phyloP scores from a whole-genome alignment of 2,797 vertebrate genomes.

The Paedocypris micromegethes region DNA sequence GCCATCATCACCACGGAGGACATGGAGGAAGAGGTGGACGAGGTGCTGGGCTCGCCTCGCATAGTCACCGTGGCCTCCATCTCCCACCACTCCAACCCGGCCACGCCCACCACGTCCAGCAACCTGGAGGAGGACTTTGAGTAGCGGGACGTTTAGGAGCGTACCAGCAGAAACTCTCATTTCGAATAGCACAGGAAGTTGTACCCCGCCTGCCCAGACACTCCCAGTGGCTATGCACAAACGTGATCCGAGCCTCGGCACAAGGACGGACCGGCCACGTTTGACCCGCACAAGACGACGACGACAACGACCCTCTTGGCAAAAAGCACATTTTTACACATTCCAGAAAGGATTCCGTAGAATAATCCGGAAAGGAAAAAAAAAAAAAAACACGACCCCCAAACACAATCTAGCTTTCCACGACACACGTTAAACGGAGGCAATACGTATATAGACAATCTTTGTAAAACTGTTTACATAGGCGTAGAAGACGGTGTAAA shows the following conservation, averaged over 20 bases:
- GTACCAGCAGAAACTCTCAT: conserved; percentile 18
- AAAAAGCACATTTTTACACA: conserved; percentile 67
- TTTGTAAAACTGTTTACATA: conserved; percentile 71
- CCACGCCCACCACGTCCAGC: conserved; percentile 90
- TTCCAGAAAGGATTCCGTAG: conserved; percentile 36
- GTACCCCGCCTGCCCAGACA: conserved; percentile 46
- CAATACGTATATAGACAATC: conserved; percentile 78
- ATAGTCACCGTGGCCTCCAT: conserved; percentile 89
- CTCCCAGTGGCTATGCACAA: conserved; percentile 76
- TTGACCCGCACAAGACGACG: too few relatives aligned
- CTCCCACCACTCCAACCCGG: conserved; percentile 91
- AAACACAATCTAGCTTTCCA: conserved; percentile 75
- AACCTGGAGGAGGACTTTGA: conserved; percentile 85
- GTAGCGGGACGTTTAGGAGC: conserved; percentile 53
- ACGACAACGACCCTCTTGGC: conserved; percentile 15
- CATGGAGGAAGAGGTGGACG: conserved; percentile 89
- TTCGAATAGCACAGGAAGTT: conserved; percentile 62
- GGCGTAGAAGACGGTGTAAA: conserved; percentile 48
- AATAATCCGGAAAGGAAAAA: conserved; percentile 58
- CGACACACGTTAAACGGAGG: conserved; percentile 73
- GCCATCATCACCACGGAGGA: conserved; percentile 97
- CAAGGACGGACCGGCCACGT: neutral
- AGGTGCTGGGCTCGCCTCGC: conserved; percentile 86
- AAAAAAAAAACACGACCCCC: neutral
- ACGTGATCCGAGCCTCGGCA: conserved; percentile 41